phyloP scores from a whole-genome alignment of 2,888 invertebrate species.

The Macrophya annulata region DNA sequence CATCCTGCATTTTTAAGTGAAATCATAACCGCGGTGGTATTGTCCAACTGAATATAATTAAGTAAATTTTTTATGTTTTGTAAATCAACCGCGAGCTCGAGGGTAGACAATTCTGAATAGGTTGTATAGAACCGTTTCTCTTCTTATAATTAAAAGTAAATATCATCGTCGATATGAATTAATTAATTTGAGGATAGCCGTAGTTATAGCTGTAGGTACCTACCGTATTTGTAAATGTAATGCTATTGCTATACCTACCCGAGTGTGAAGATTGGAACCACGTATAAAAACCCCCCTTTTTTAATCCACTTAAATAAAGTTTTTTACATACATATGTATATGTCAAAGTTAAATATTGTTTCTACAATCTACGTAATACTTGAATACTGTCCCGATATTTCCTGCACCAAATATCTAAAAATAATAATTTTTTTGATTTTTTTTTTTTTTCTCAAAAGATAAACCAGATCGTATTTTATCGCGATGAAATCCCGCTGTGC shows the following conservation, averaged over 20 bases:
- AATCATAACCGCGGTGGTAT: background rate
- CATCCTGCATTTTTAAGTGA: background rate
- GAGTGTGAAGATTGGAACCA: background rate
- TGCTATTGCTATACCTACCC: background rate
- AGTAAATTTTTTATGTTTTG: background rate
- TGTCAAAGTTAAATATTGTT: background rate
- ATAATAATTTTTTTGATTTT: background rate
- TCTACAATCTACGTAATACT: background rate
- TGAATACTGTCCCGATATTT: background rate
- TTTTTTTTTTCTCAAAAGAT: background rate
- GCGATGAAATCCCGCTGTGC: background rate
- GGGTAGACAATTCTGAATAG: slow-evolving; percentile 21
- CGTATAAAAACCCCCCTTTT: background rate
- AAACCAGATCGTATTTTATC: slow-evolving; percentile 9
- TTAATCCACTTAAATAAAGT: background rate
- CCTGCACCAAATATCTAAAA: background rate
- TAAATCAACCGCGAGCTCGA: background rate
- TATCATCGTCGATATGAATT: slow-evolving; percentile 37
- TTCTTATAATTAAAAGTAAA: slow-evolving; percentile 42
- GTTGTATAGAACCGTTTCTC: background rate
- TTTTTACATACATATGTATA: background rate
- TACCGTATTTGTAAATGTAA: slow-evolving; percentile 6
- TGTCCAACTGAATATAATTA: background rate
- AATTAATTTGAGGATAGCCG: slow-evolving; percentile 17
- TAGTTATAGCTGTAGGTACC: background rate